These are phyloP conservation scores for Probosciger aterrimus DNA, from an alignment of 2,113 vertebrate species.

Conservation along the genomic window DNA sequence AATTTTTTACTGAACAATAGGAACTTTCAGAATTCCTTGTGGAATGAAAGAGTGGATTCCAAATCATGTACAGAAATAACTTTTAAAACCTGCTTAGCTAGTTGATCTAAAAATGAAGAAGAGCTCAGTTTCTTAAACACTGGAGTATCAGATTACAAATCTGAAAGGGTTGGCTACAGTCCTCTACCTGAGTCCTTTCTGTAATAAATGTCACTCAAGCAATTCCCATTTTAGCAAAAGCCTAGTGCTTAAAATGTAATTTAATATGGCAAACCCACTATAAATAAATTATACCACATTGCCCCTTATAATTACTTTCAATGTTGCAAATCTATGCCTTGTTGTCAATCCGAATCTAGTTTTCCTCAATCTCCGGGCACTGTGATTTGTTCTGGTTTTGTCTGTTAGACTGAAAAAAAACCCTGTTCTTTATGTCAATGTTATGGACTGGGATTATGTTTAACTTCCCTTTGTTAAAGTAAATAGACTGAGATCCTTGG, in stretches of 20 bases:
- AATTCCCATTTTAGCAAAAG: not conserved
- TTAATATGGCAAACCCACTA: not conserved
- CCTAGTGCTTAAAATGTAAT: not conserved
- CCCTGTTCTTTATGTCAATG: not conserved
- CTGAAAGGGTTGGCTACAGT: not conserved
- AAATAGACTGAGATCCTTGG: not conserved
- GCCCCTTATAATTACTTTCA: not conserved
- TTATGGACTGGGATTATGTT: not conserved
- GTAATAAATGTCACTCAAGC: not conserved
- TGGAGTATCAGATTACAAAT: not conserved
- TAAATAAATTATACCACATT: not conserved
- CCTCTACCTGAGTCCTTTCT: not conserved
- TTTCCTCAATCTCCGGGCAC: not conserved
- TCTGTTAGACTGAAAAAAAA: not conserved
- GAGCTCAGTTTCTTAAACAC: not conserved
- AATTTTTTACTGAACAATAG: not conserved
- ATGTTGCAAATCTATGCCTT: not conserved
- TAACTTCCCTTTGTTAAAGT: not conserved
- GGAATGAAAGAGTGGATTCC: not conserved
- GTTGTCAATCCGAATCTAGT: not conserved
- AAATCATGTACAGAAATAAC: not conserved
- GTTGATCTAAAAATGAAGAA: conserved; percentile 9
- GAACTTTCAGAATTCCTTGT: not conserved
- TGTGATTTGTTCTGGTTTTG: not conserved
- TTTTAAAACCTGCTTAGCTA: not conserved